Conservation (phyloP, 2,888 invertebrate genomes). For the Orthosia cruda region DNA sequence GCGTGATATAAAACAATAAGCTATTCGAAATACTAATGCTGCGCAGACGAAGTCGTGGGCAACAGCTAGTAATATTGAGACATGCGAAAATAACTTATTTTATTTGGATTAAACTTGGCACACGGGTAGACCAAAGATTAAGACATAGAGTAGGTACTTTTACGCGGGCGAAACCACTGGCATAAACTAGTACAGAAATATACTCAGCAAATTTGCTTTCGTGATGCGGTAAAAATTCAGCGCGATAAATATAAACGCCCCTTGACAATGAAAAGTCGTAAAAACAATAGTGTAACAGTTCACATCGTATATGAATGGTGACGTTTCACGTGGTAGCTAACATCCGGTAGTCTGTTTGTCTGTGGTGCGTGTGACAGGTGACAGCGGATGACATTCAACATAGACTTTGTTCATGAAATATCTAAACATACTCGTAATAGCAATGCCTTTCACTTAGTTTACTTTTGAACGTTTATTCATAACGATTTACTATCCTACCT, state of each 20-base stretch:
- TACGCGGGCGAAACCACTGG: too few species aligned
- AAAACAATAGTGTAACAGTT: constrained; percentile 71
- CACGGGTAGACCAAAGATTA: too few species aligned
- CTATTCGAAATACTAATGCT: too few species aligned
- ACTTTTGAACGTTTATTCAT: not conserved
- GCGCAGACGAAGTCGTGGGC: too few species aligned
- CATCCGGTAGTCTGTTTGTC: constrained; percentile 65
- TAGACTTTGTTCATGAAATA: not conserved
- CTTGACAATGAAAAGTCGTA: constrained; percentile 65
- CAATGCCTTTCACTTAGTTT: not conserved
- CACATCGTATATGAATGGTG: constrained; percentile 67
- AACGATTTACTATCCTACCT: not conserved
- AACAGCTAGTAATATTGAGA: too few species aligned
- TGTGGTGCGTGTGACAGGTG: constrained; percentile 38
- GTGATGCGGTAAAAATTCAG: constrained; percentile 35
- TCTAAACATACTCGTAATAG: not conserved
- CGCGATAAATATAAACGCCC: constrained; percentile 39
- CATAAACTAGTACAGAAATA: not conserved
- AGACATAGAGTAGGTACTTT: too few species aligned
- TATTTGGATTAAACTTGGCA: too few species aligned
- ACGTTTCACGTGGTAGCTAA: constrained; percentile 59
- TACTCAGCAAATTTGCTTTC: constrained; percentile 37
- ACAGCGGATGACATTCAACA: constrained; percentile 30
- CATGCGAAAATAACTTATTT: too few species aligned
- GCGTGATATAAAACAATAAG: too few species aligned